Evolutionary conservation across 2,113 vertebrate genomes (phyloP), one percentile per base, ranked within the genome.

Genomic region (Paracanthobrama guichenoti): DNA sequence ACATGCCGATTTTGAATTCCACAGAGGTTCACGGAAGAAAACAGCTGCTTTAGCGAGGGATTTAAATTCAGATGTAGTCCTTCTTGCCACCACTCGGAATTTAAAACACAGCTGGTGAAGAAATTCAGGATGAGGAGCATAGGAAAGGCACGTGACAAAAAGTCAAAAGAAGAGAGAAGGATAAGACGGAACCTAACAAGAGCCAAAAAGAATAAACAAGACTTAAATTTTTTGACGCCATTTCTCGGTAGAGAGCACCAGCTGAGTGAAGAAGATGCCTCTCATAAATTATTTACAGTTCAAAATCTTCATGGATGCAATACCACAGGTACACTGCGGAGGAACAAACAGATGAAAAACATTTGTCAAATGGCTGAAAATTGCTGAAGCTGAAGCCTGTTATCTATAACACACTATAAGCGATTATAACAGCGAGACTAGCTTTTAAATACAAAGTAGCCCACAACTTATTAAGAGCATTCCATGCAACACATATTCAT

Each of bases 1-100:
- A 77, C 85, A 84, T 83, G 81, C 86, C 84, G 82, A 89, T 87
- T 92, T 91, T 87, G 87, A 92, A 93, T 87, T 84, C 87, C 7
- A 22, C 10, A 84, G 72, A 89, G 89, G 87, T 91, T 89, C 88
- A 75, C 81, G 72, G 86, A 88, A 48, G 86, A 83, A 87, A 85
- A 67, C 77, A 82, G 88, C 88, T 91, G 28, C 48, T 82, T 82
- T 82, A 48, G 50, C 2, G 9, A 18, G 48, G 20, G 31, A 55
- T 55, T 55, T 55, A 24, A 71, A 82, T 71, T 81, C 79, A 81
- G 26, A 81, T 55, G 46, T 42, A 60, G 75, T 78, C 55, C 31
- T 42, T 59, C 55, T 26, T 71, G 24, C 28, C 46, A 71, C 13
- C 28, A 55, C 48, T 55, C 18, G 16, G 7, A 24, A 82, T 82